A percentile compares a stretch with the other conserved stretches of the same genome.
These are phyloP conservation scores for Dyspetes luteomarginatus DNA, from an alignment of 2,888 invertebrate genomes.

Conservation along the genomic window DNA sequence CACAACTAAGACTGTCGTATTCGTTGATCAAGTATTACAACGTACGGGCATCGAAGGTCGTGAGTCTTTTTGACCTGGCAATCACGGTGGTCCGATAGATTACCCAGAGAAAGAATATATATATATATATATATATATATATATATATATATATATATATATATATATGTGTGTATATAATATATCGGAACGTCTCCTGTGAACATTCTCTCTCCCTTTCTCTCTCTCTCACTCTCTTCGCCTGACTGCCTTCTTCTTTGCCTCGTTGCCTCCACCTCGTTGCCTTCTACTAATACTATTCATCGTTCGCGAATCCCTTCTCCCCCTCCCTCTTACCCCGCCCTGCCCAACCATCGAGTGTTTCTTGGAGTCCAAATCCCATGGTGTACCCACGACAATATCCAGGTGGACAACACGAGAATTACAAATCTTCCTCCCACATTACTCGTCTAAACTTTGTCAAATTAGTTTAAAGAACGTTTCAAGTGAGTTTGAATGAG, in stretches of 20 bases:
- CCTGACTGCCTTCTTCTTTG: constrained; percentile 50
- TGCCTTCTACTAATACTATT: constrained; percentile 53
- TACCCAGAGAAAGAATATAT: not conserved
- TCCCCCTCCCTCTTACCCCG: not conserved
- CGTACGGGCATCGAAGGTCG: constrained; percentile 60
- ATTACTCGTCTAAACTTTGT: too few relatives aligned
- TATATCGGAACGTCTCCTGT: constrained; percentile 17
- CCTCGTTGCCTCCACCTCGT: constrained; percentile 56
- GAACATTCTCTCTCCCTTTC: not conserved
- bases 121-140: not conserved
- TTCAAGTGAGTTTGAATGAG: not conserved
- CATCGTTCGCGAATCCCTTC: not conserved
- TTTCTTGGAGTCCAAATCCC: too few relatives aligned
- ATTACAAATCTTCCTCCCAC: constrained; percentile 10
- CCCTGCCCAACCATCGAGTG: not conserved
- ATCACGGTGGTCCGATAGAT: constrained; percentile 63
- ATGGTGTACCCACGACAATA: not conserved
- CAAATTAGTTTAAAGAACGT: not conserved
- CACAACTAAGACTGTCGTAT: constrained; percentile 33
- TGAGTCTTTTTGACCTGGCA: constrained; percentile 63
- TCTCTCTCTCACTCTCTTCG: constrained; percentile 34
- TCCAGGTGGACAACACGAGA: constrained; percentile 20
- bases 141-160: not conserved
- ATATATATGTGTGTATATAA: not conserved
- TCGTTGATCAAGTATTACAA: constrained; percentile 35